Conservation (phyloP, 2,113 vertebrate genomes). For the Vidua macroura region DNA sequence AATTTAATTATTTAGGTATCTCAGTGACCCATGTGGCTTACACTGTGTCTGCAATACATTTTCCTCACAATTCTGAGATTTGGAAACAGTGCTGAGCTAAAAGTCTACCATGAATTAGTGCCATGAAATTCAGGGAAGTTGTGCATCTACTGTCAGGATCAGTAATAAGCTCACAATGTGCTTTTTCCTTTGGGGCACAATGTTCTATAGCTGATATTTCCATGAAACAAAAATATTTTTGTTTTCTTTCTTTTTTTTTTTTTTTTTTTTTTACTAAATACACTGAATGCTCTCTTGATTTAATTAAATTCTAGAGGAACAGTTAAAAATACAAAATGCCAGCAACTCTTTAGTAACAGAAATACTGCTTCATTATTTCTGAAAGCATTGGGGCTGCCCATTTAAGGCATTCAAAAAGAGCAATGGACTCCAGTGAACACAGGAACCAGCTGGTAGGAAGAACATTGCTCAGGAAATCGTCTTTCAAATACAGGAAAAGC, state of each 20-base stretch:
- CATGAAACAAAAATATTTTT: conserved; percentile 10
- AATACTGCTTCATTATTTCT: background rate
- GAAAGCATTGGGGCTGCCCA: background rate
- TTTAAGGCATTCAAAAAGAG: background rate
- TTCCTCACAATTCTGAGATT: background rate
- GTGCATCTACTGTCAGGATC: background rate
- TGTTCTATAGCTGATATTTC: conserved; percentile 15
- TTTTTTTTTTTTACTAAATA: background rate
- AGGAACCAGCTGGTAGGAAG: background rate
- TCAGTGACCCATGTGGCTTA: background rate
- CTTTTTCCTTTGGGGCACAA: conserved; percentile 3
- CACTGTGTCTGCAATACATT: background rate
- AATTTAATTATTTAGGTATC: conserved; percentile 22
- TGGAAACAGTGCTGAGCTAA: background rate
- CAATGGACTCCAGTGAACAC: background rate
- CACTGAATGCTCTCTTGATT: background rate
- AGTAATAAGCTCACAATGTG: background rate
- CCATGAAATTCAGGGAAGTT: background rate
- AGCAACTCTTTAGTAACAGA: background rate
- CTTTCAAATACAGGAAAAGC: background rate
- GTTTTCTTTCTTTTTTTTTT: background rate
- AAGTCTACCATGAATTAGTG: background rate
- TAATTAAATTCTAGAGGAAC: conserved; percentile 3
- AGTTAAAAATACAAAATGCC: conserved; percentile 4
- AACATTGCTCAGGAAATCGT: background rate